phyloP scores from a whole-genome alignment of 2,113 vertebrate genomes.

The Rhineura floridana region DNA sequence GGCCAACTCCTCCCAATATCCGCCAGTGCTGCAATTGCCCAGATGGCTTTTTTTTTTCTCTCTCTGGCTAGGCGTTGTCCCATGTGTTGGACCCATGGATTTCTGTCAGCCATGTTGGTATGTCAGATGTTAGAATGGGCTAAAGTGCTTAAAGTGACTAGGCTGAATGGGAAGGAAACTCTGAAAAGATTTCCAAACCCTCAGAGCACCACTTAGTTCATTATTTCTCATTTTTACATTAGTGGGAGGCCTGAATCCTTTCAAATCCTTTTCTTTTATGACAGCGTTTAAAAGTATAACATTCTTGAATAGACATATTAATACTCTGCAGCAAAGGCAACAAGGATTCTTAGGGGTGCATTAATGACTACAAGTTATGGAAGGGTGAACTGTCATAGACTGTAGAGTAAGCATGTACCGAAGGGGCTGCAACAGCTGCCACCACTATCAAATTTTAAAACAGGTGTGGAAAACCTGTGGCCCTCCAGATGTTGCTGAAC shows the following conservation, averaged over 20 bases:
- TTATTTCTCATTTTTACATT: not conserved
- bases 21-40: not conserved
- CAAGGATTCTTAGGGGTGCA: not conserved
- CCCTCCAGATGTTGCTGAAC: too few relatives aligned
- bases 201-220: not conserved
- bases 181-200: not conserved
- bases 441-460: not conserved
- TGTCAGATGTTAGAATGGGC: not conserved
- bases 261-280: not conserved
- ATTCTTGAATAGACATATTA: not conserved
- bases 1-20: not conserved
- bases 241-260: not conserved
- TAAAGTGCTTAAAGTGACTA: not conserved
- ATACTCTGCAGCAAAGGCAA: not conserved
- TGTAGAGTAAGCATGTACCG: not conserved
- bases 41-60: not conserved
- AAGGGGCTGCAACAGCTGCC: not conserved
- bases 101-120: not conserved
- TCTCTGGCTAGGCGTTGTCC: not conserved
- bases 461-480: too few relatives aligned
- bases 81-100: not conserved
- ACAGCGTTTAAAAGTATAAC: not conserved
- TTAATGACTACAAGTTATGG: not conserved
- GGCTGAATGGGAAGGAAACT: too few relatives aligned
- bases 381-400: not conserved